A percentile compares a stretch with the other conserved stretches of the same genome.
These are phyloP conservation scores for Teleogryllus oceanicus DNA, from an alignment of 2,888 invertebrate species.

Conservation along the genomic window DNA sequence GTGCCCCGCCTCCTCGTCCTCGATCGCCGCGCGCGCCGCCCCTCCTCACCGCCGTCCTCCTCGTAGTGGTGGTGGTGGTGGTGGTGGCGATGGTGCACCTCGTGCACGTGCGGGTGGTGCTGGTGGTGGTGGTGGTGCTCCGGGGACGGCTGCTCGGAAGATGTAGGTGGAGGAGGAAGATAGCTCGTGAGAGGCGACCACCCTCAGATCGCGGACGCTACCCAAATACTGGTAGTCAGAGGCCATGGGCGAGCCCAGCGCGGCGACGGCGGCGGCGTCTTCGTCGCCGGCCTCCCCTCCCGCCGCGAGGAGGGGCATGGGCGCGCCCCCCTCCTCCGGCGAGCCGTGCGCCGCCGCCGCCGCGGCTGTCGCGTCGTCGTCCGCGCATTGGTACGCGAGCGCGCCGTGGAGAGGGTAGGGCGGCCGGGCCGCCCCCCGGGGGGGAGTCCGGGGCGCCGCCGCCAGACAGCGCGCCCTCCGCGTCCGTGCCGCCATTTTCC, in stretches of 20 bases:
- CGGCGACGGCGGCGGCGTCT: neutral
- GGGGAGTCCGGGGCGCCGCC: neutral
- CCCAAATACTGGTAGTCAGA: neutral
- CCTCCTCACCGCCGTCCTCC: too few relatives aligned
- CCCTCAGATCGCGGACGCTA: neutral
- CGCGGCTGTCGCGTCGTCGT: neutral
- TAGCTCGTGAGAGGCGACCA: neutral
- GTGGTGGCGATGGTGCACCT: neutral
- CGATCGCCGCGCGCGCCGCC: too few relatives aligned
- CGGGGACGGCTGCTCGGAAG: neutral
- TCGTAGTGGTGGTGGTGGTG: too few relatives aligned
- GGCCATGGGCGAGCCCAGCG: neutral
- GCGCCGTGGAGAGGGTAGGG: constrained; percentile 9
- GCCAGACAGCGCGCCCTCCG: neutral
- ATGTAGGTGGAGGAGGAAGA: neutral
- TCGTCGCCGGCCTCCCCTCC: neutral
- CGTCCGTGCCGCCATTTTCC: neutral
- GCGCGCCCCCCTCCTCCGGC: neutral
- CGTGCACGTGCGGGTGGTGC: neutral
- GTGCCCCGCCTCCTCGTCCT: neutral
- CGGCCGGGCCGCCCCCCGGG: neutral
- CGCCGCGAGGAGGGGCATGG: neutral
- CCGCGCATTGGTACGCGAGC: neutral
- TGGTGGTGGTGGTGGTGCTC: too few relatives aligned
- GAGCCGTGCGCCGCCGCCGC: neutral